Base-by-base conservation (phyloP, 2,888 invertebrate species). In the Apamea crenata region DNA sequence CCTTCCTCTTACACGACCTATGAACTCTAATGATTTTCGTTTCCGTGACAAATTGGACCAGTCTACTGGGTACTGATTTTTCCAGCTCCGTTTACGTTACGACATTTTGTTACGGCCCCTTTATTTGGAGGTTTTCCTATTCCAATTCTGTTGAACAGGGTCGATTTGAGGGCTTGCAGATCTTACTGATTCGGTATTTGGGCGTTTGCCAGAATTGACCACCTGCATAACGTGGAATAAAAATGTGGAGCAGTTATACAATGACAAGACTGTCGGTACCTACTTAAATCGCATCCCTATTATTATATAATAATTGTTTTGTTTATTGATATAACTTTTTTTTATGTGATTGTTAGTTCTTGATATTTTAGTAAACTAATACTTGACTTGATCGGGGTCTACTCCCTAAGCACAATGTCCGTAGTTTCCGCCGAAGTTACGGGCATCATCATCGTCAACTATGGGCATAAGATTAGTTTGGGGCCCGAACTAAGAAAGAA, bases 1-100 rank as follows among this genome's bases (percentile, higher is more conserved):
- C 83, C 74, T 78, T 78, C 66, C 74, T 78, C 71, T 83, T 81
- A 81, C 81, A 68, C 73, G 76, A 78, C 78, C 77, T 84, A 70
- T 81, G 73, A 81, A 80, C 77, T 77, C 53, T 77, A 81, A 88
- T 83, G 82, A 86, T 79, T 84, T 86, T 82, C 81, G 80, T 86
- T 84, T 84, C 56, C 69, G 70, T 80, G 81, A 86, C 73, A 86
- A 88, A 89, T 87, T 87, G 80, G 81, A 18, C 67, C 61, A 44
- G 78, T 80, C 81, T 74, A 66, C 80, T 73, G 68, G 80, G 80
- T 74, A 74, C 80, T 67, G 72, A 77, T 72, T 78, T 79, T 77
- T 61, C 18, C 56, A 72, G 66, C 25, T 67, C 56, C 74, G 16
- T 74, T 83, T 73, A 77, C 40, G 63, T 83, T 75, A 77, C 59